phyloP scores from a whole-genome alignment of 2,797 vertebrate species.

The Sparus aurata region DNA sequence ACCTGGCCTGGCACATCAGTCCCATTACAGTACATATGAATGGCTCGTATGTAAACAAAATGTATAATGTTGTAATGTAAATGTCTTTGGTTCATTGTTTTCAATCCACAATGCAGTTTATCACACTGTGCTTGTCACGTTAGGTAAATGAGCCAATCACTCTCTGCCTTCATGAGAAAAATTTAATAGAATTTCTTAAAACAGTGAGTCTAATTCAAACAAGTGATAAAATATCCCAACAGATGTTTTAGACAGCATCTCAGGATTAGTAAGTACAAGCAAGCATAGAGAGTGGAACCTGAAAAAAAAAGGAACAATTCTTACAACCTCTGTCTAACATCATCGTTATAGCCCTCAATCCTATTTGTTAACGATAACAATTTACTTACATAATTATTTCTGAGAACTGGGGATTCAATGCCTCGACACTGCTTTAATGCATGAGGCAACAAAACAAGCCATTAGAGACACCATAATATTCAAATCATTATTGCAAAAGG shows the following conservation, averaged over 20 bases:
- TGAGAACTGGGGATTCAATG: background rate
- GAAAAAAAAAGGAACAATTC: background rate
- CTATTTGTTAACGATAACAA: background rate
- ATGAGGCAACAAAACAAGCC: background rate
- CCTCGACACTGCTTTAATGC: background rate
- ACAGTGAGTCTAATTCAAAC: background rate
- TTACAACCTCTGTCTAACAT: background rate
- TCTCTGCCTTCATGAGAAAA: constrained; percentile 1
- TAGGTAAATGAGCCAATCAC: background rate
- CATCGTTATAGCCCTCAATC: background rate
- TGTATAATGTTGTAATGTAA: background rate
- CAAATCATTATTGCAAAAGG: background rate
- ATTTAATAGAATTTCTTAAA: background rate
- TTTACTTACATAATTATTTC: background rate
- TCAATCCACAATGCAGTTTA: background rate
- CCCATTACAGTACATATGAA: background rate
- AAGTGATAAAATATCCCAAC: background rate
- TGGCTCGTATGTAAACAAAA: constrained; percentile 1
- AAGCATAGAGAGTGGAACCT: background rate
- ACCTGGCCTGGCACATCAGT: background rate
- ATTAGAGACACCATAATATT: background rate
- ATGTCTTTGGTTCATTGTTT: constrained; percentile 45
- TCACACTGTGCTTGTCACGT: background rate
- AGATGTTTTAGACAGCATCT: background rate
- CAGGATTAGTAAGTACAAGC: background rate